Conservation (phyloP, 2,888 invertebrate genomes). For the Elgonia sp. region DNA sequence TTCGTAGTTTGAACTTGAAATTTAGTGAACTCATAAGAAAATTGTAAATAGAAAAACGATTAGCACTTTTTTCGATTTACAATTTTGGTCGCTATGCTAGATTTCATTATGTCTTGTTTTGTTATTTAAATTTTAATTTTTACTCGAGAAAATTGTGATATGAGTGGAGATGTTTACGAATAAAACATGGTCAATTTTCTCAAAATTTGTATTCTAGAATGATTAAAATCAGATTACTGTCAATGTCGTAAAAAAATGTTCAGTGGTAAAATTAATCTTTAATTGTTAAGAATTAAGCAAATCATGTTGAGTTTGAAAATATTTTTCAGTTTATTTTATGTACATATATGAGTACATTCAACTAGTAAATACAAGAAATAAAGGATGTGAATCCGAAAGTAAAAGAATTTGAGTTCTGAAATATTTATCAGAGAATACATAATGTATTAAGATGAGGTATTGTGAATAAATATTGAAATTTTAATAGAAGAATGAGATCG, state of each 20-base stretch:
- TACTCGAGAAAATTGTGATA: conserved; percentile 4
- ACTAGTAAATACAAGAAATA: background rate
- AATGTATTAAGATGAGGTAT: conserved; percentile 34
- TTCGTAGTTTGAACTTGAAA: background rate
- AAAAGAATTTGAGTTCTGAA: conserved; percentile 7
- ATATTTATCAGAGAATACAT: conserved; percentile 43
- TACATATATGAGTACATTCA: background rate
- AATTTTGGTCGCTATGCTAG: background rate
- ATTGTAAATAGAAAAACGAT: background rate
- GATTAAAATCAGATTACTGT: background rate
- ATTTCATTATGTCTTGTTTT: too few species aligned
- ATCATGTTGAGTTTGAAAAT: too few species aligned
- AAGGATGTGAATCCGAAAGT: background rate
- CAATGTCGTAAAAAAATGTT: too few species aligned
- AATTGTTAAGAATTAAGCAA: too few species aligned
- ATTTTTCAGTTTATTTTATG: too few species aligned
- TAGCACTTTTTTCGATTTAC: background rate
- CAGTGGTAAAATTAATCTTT: too few species aligned
- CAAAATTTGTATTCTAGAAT: conserved; percentile 9
- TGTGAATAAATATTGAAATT: conserved; percentile 43
- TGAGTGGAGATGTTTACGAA: background rate
- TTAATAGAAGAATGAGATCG: conserved; percentile 37
- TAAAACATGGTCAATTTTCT: background rate
- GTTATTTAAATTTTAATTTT: background rate
- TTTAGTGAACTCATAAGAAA: conserved; percentile 9